Base-by-base conservation (phyloP, 2,888 invertebrate species). In the Scaptomyza reducta region DNA sequence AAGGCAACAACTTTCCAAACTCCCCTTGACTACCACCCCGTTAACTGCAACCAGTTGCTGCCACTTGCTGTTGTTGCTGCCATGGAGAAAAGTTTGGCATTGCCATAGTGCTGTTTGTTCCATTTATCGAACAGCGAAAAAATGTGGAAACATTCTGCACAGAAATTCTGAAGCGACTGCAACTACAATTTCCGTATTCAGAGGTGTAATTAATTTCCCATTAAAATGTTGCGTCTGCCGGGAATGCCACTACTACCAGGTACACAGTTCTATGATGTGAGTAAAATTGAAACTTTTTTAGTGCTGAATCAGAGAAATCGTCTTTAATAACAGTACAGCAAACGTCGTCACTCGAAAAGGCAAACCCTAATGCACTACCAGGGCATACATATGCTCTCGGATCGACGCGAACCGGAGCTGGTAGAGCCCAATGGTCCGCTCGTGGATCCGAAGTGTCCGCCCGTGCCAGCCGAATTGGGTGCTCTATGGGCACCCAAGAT, bases 401-500 rank as follows among this genome's bases (percentile, higher is more conserved):
- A 95, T 71, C 93, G 93, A 59, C 92, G 93, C 6, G 93, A 93
- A 55, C 93, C 94, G 0, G 93, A 94, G 22, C 93, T 90, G 22
- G 89, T 94, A 65, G 94, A 94, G 64, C 94, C 94, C 0, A 92
- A 92, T 47, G 93, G 93, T 1, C 86, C 92, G 47, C 64, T 90
- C 16, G 76, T 80, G n/a, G 90, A 90, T 58, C 73, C 82, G 1
- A 94, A 93, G 59, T 92, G 93, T 68, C 92, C 92, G 9, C 78
- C 87, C 0, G 68, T 54, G 5, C 87, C 92, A 0, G 90, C 93
- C 58, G 93, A 93, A 59, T 96, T 0, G 90, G 95, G 49, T 96
- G 95, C 96, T 0, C 89, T 95, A 41, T 96, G 96, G 91, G 94
- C 95, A 1, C 93, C 95, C 14, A 96, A 96, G 74, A 95, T 95